Evolutionary conservation across 2,113 vertebrate species (phyloP).

Genomic region (Laticauda colubrina): DNA sequence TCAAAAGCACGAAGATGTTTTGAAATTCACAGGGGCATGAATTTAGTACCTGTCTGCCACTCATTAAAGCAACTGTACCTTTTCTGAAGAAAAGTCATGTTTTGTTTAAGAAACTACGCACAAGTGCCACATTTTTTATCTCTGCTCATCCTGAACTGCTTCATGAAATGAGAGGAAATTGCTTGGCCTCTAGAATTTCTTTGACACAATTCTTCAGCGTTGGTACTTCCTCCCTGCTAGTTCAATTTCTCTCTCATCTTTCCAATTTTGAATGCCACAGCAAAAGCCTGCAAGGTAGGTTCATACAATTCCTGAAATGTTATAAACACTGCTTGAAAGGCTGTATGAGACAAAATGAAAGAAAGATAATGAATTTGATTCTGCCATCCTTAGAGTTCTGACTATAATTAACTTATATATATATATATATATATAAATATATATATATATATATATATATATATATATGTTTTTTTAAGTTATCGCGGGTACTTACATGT

Average conservation of each 20-base stretch:
- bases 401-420: constrained; percentile 4
- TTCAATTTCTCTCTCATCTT: not conserved
- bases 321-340: constrained; percentile 11
- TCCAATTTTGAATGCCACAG: constrained; percentile 4
- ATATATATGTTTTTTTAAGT: too few species aligned
- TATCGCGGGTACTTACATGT: too few species aligned
- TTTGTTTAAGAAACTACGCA: not conserved
- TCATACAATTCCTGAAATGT: constrained; percentile 14
- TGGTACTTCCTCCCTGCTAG: not conserved
- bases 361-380: not conserved
- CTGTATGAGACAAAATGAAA: not conserved
- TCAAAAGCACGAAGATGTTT: not conserved
- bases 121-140: not conserved
- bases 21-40: not conserved
- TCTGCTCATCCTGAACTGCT: not conserved
- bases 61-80: not conserved
- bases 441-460: too few species aligned
- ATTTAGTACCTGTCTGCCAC: not conserved
- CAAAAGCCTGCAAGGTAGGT: not conserved
- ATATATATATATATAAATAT: not conserved
- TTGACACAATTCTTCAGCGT: not conserved
- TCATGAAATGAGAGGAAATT: not conserved
- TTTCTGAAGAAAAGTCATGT: not conserved
- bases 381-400: not conserved
- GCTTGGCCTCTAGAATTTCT: not conserved